phyloP scores from a whole-genome alignment of 2,888 invertebrate genomes.

The Deilephila porcellus region DNA sequence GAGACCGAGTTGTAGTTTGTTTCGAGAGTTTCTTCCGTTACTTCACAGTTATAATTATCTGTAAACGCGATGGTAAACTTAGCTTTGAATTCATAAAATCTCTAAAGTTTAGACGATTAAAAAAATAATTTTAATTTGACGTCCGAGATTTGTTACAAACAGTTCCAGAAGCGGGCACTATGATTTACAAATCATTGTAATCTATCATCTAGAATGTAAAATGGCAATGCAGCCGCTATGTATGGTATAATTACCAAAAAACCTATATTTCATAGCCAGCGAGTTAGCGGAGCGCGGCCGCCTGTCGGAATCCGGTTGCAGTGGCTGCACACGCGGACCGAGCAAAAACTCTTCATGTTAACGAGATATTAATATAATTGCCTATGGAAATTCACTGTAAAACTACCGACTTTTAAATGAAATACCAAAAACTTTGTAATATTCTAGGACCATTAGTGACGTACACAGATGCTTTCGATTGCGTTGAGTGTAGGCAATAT shows the following conservation, averaged over 20 bases:
- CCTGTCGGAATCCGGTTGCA: slow-evolving; percentile 17
- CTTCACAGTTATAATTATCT: too few relatives aligned
- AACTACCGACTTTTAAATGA: not conserved
- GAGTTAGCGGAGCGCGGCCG: slow-evolving; percentile 22
- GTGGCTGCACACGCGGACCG: slow-evolving; percentile 1
- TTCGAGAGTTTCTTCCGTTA: too few relatives aligned
- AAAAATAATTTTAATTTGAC: too few relatives aligned
- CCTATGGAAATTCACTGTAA: slow-evolving; percentile 5
- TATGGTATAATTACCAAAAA: slow-evolving; percentile 25
- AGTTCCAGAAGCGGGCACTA: not conserved
- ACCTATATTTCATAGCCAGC: slow-evolving; percentile 13
- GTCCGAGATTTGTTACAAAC: not conserved
- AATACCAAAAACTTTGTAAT: not conserved
- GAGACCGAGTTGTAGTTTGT: too few relatives aligned
- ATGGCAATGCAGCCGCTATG: not conserved
- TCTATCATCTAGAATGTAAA: not conserved
- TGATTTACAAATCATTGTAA: not conserved
- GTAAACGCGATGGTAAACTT: too few relatives aligned
- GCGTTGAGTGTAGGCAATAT: too few relatives aligned
- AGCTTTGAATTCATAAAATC: too few relatives aligned
- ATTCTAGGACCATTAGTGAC: not conserved
- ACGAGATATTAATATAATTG: slow-evolving; percentile 17
- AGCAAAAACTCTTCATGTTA: slow-evolving; percentile 10
- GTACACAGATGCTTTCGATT: too few relatives aligned
- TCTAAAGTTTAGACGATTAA: too few relatives aligned